phyloP scores from a whole-genome alignment of 2,113 vertebrate genomes.

The Hippopotamus amphibius region DNA sequence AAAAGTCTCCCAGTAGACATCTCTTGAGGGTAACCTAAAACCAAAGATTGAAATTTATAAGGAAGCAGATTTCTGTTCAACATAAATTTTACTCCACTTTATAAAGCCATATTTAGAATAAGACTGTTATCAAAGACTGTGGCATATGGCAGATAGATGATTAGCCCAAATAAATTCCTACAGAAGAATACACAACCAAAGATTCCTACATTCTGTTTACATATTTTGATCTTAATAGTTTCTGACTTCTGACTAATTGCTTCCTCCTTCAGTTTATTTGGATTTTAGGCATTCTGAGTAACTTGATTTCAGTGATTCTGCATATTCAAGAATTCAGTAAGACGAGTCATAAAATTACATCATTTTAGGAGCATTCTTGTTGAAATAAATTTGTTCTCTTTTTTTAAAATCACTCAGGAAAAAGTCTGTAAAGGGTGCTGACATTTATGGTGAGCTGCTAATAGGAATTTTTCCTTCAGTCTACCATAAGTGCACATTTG shows the following conservation, averaged over 20 bases:
- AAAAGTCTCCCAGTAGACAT: neutral
- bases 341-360: neutral
- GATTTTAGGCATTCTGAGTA: neutral
- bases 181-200: constrained; percentile 3
- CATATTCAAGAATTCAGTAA: constrained; percentile 4
- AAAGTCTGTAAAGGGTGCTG: constrained; percentile 54
- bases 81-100: constrained; percentile 15
- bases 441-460: constrained; percentile 29
- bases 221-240: neutral
- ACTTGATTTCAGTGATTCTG: constrained; percentile 16
- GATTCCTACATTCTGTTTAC: constrained; percentile 32
- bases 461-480: neutral
- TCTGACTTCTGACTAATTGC: neutral
- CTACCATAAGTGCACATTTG: neutral
- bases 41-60: neutral
- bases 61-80: neutral
- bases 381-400: neutral
- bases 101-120: neutral
- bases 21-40: neutral
- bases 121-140: neutral
- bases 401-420: neutral
- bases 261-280: constrained; percentile 26
- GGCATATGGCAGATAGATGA: neutral
- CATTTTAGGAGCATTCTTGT: constrained; percentile 14
- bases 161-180: neutral